Evolutionary conservation across 2,113 vertebrate species (phyloP), one percentile per base, ranked within the genome.

Genomic region (Calidris pugnax): DNA sequence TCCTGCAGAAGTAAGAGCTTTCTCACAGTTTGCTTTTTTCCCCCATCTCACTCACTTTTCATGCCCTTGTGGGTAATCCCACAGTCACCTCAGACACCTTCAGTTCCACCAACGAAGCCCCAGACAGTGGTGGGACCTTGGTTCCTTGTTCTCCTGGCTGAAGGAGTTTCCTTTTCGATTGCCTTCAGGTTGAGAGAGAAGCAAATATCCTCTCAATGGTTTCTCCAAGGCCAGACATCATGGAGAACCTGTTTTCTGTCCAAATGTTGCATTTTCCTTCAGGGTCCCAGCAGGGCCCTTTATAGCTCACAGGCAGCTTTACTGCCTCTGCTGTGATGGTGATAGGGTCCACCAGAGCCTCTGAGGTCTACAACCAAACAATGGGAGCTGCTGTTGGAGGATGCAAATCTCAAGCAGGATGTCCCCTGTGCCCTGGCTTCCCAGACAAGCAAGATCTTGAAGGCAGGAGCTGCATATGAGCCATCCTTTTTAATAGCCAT

Each of bases 231-330:
- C 30, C 43, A 55, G 22, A 41, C 28, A 12, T 30, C 24, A 30
- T 0, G 0, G 4, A 19, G 30, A 77, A 14, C 2, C 4, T 0
- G 4, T 51, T 93, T 85, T 73, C 37, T 51, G 9, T 7, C 18
- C 30, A 45, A 35, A 86, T 9, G 27, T 64, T 63, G 37, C 3
- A 7, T 62, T 88, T 81, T 28, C 48, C 22, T 45, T 67, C 30
- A 12, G 8, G 33, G 9, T 56, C 6, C 28, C 48, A 67, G 13
- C 15, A 80, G 51, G 9, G 4, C 5, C 18, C 16, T 53, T 59
- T 63, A 8, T 26, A 57, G 60, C 14, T 43, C 50, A 50, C 32
- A 30, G 9, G 26, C 33, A 66, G 30, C 39, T 39, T 81, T 43
- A 43, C 12, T 37, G 10, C 16, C 17, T 55, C 32, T 71, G 56